Evolutionary conservation across 2,113 vertebrate species (phyloP).

Genomic region (Trogon surrucura): DNA sequence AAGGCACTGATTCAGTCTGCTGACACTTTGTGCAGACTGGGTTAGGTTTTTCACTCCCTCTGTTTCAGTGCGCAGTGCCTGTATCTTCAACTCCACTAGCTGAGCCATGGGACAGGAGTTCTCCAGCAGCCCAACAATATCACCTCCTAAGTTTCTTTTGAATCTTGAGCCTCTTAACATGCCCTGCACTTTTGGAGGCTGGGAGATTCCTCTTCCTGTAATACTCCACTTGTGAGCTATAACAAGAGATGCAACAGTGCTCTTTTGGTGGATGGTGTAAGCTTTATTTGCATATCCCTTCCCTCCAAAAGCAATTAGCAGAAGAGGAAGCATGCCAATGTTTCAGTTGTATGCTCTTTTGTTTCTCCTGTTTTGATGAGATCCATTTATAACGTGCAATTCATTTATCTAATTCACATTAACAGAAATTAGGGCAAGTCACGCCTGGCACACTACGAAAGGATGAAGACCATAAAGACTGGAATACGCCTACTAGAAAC

Average conservation of each 20-base stretch:
- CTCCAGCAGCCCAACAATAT: background rate
- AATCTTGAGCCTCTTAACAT: background rate
- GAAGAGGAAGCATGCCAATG: constrained; percentile 32
- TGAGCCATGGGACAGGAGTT: background rate
- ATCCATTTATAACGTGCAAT: constrained; percentile 55
- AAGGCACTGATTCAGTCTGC: background rate
- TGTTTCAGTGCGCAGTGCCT: background rate
- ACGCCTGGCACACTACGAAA: constrained; percentile 7
- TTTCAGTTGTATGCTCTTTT: constrained; percentile 49
- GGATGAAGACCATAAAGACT: background rate
- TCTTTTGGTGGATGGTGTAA: background rate
- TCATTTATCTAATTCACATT: constrained; percentile 46
- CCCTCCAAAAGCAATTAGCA: constrained; percentile 60
- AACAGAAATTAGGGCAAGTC: constrained; percentile 54
- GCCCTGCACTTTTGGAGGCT: background rate
- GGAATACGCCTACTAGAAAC: background rate
- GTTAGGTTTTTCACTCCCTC: background rate
- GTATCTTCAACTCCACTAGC: background rate
- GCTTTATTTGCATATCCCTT: constrained; percentile 13
- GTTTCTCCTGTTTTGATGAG: constrained; percentile 46
- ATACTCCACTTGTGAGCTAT: background rate
- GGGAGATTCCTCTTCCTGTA: background rate
- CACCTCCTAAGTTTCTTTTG: background rate
- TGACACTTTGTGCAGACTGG: background rate
- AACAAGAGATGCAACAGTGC: background rate